phyloP scores from a whole-genome alignment of 2,797 vertebrate genomes.

The Takifugu rubripes region DNA sequence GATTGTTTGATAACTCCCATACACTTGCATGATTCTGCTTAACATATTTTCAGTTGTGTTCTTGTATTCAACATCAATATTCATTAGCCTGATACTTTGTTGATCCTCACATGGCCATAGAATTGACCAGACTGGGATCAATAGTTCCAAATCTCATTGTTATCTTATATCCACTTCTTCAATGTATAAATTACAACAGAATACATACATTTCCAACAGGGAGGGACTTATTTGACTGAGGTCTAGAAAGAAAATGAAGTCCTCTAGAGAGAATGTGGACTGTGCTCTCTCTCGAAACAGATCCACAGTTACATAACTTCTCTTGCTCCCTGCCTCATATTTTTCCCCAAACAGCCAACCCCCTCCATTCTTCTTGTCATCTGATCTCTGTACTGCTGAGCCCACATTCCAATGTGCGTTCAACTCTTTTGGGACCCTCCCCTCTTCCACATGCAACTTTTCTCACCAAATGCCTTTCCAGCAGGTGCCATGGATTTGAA shows the following conservation, averaged over 20 bases:
- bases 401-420: slow-evolving; percentile 71
- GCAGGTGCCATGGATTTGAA: slow-evolving; percentile 5
- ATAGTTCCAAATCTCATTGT: no score
- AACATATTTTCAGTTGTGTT: no score
- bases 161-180: no score
- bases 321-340: slow-evolving; percentile 23
- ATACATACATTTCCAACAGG: no score
- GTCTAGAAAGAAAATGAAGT: neutral
- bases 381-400: slow-evolving; percentile 67
- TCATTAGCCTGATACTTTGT: no score
- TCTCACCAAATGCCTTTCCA: slow-evolving; percentile 33
- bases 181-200: no score
- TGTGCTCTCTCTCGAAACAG: neutral
- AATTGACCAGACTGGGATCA: no score
- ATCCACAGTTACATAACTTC: slow-evolving; percentile 50
- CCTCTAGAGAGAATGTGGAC: neutral
- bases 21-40: no score
- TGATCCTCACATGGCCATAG: no score
- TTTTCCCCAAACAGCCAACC: slow-evolving; percentile 59
- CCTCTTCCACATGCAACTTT: slow-evolving; percentile 9
- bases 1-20: no score
- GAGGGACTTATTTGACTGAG: no score
- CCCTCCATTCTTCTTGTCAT: slow-evolving; percentile 54
- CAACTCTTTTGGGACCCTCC: slow-evolving; percentile 35
- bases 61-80: no score